These are phyloP conservation scores for Ernsta delagoae DNA, from an alignment of 2,888 invertebrate genomes.

Conservation along the genomic window DNA sequence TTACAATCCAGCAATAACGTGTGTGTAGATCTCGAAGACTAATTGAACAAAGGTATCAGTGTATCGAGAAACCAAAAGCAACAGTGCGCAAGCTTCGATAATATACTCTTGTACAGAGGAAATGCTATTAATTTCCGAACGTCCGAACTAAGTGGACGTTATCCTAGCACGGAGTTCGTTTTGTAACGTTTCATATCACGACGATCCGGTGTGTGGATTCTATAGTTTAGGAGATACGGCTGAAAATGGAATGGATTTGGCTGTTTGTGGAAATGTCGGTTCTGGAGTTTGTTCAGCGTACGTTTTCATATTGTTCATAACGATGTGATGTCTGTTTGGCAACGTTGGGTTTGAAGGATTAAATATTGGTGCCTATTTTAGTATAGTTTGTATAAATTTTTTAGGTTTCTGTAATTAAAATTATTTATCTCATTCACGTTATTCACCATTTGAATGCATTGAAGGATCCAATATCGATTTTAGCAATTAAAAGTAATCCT, in stretches of 20 bases:
- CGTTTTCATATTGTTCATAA: not conserved
- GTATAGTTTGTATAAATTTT: not conserved
- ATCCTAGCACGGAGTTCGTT: constrained; percentile 39
- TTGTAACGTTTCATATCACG: constrained; percentile 23
- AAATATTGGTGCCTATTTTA: not conserved
- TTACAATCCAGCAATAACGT: not conserved
- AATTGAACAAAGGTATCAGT: not conserved
- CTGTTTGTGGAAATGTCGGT: not conserved
- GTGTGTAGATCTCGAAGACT: not conserved
- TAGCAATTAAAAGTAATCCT: no score
- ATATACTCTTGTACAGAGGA: constrained; percentile 12
- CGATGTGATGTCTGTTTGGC: not conserved
- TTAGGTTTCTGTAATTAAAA: not conserved
- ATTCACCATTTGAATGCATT: no score
- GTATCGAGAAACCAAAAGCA: not conserved
- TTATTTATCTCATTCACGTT: no score
- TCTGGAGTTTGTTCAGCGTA: not conserved
- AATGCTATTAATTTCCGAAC: constrained; percentile 16
- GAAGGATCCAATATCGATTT: no score
- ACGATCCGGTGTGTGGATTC: not conserved
- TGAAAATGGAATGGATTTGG: not conserved
- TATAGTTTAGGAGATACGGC: not conserved
- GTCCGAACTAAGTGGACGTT: constrained; percentile 26
- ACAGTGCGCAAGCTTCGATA: not conserved
- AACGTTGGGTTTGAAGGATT: not conserved